Evolutionary conservation across 2,888 invertebrate species (phyloP), one percentile per base, ranked within the genome.

Genomic region (Orgyia antiqua): DNA sequence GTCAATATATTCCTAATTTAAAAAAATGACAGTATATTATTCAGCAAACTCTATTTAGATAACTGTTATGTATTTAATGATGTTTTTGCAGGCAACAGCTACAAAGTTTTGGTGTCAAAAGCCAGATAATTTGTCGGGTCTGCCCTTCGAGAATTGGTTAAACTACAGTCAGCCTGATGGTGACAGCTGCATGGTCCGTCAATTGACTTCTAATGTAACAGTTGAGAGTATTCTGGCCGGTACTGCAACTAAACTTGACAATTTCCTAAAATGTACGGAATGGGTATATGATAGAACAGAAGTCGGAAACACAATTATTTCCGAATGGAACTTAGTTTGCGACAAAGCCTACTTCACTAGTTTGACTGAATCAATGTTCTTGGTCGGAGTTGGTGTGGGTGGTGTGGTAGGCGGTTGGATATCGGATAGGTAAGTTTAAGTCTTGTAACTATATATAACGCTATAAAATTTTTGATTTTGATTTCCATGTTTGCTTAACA

Each of bases 351-450:
- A 89, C 52, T 74, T 93, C 32, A 90, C 89, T 38, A 93, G 90
- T 61, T 78, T 93, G 15, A 91, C 93, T 7, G 94, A 94, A 75
- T 93, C 93, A 76, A 89, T 92, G 67, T 94, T 94, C 70, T 77
- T 94, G 39, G 80, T 91, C 13, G 94, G 94, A 17, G 93, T 94
- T 8, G 93, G 93, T 33, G 78, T 92, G 24, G 94, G 94, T 30
- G 94, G 94, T 29, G 89, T 94, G 9, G 88, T 93, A n/a, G 92
- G 93, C 38, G 94, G 94, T 12, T 91, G 92, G 71, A 87, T 94
- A 31, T 93, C 94, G 3, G 94, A 94, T 73, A 92, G 89, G 89
- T 86, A 48, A 64, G 67, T 36, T n/a, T n/a, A n/a, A n/a, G n/a
- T 17, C n/a, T 6, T 24, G 10, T 11, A 8, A 27, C 11, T 18